phyloP scores from a whole-genome alignment of 1,140 invertebrate species.

The Calycopis cecrops region DNA sequence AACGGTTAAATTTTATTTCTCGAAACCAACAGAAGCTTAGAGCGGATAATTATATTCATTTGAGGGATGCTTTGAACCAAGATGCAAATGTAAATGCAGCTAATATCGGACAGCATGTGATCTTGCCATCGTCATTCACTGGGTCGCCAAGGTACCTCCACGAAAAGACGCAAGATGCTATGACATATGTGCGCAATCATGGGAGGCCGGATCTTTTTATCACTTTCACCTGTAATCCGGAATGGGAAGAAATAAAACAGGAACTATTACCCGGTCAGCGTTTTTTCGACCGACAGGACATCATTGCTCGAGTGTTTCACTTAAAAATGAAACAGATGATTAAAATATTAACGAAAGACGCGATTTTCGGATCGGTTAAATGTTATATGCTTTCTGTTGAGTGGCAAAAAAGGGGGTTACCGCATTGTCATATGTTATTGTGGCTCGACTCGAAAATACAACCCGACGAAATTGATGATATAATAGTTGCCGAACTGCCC shows the following conservation, averaged over 20 bases:
- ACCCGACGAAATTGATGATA: no score
- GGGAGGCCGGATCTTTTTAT: slow-evolving; percentile 17
- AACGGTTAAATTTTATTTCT: no score
- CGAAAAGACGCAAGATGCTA: slow-evolving; percentile 19
- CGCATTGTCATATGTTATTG: no score
- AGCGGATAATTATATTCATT: slow-evolving; percentile 11
- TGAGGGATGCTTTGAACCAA: background rate
- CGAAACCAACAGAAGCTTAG: slow-evolving; percentile 7
- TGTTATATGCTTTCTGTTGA: slow-evolving; percentile 53
- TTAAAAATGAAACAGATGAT: slow-evolving; percentile 23
- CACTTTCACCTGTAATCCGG: slow-evolving; percentile 19
- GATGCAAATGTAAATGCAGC: background rate
- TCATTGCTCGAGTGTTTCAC: slow-evolving; percentile 32
- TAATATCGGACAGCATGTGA: slow-evolving; percentile 9
- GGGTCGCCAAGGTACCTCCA: slow-evolving; percentile 18
- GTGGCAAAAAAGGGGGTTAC: no score
- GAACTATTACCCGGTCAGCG: slow-evolving; percentile 12
- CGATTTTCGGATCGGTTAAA: slow-evolving; percentile 25
- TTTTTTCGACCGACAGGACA: slow-evolving; percentile 31
- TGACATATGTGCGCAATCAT: slow-evolving; percentile 15
- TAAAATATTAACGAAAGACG: slow-evolving; percentile 28
- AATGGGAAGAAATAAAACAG: slow-evolving; percentile 20
- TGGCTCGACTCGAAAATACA: no score
- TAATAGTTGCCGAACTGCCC: no score
- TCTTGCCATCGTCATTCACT: slow-evolving; percentile 16